phyloP scores from a whole-genome alignment of 1,140 invertebrate genomes.

The Drosophila kanapiae region DNA sequence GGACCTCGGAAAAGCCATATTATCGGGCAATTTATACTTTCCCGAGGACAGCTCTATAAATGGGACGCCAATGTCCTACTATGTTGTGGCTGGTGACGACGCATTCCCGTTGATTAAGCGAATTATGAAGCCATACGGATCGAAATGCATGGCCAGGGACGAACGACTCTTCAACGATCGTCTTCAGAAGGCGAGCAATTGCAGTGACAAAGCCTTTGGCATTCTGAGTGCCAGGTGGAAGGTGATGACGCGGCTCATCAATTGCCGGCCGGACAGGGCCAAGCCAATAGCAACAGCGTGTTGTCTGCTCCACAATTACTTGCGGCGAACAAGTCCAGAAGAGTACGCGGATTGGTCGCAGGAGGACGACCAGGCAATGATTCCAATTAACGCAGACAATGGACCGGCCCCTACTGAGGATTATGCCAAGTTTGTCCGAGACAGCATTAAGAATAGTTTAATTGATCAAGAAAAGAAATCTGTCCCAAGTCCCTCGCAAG shows the following conservation, averaged over 20 bases:
- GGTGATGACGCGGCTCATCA: not conserved
- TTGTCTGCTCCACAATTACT: slow-evolving; percentile 6
- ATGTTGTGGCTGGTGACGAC: not conserved
- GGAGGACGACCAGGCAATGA: not conserved
- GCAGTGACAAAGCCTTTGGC: not conserved
- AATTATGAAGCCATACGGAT: slow-evolving; percentile 3
- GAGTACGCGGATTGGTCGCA: not conserved
- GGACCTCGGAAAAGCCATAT: not conserved
- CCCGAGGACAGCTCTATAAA: not conserved
- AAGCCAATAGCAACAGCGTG: slow-evolving; percentile 4
- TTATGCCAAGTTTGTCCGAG: not conserved
- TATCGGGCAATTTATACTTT: slow-evolving; percentile 1
- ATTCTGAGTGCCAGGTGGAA: not conserved
- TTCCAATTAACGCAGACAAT: not conserved
- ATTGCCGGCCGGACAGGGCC: not conserved
- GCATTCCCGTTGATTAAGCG: not conserved
- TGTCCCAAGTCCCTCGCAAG: not conserved
- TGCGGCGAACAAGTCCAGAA: not conserved
- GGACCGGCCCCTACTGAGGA: not conserved
- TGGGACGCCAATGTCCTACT: not conserved
- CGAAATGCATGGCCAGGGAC: not conserved
- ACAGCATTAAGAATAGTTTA: slow-evolving; percentile 5
- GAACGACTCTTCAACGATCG: not conserved
- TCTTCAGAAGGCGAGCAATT: not conserved
- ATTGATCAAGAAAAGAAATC: not conserved